These are phyloP conservation scores for Heliothis peltigera DNA, from an alignment of 2,888 invertebrate species.

Conservation along the genomic window DNA sequence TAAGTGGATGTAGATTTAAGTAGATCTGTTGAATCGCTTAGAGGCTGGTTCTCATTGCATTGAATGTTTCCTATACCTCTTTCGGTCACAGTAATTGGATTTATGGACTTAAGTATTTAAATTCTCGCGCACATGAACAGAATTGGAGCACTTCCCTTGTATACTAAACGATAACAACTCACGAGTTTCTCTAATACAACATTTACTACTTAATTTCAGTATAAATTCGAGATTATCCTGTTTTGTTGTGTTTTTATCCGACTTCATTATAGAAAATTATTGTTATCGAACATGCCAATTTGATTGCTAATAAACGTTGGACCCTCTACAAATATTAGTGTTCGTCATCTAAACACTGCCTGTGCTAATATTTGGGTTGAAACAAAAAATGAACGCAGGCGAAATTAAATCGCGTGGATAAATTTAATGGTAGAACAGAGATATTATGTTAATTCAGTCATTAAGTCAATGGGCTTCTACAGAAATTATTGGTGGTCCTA, in stretches of 20 bases:
- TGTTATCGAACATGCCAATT: conserved; percentile 47
- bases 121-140: conserved; percentile 61
- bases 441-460: conserved; percentile 80
- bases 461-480: conserved; percentile 78
- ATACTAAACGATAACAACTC: conserved; percentile 46
- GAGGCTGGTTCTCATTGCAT: conserved; percentile 55
- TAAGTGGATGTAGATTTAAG: conserved; percentile 64
- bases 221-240: conserved; percentile 1
- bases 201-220: conserved; percentile 22
- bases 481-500: conserved; percentile 75
- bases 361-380: conserved; percentile 56
- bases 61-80: conserved; percentile 67
- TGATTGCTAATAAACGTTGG: conserved; percentile 30
- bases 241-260: background rate
- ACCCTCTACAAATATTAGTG: conserved; percentile 50
- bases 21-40: conserved; percentile 58
- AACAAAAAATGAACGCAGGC: conserved; percentile 56
- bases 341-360: conserved; percentile 44
- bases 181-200: conserved; percentile 51
- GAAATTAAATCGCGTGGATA: conserved; percentile 68
- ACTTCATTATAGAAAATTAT: conserved; percentile 26
- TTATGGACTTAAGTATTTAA: conserved; percentile 71
- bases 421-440: conserved; percentile 68
- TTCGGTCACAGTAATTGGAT: conserved; percentile 73
- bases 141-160: conserved; percentile 67